Evolutionary conservation across 2,888 invertebrate species (phyloP).

Genomic region (Cerastis leucographa): DNA sequence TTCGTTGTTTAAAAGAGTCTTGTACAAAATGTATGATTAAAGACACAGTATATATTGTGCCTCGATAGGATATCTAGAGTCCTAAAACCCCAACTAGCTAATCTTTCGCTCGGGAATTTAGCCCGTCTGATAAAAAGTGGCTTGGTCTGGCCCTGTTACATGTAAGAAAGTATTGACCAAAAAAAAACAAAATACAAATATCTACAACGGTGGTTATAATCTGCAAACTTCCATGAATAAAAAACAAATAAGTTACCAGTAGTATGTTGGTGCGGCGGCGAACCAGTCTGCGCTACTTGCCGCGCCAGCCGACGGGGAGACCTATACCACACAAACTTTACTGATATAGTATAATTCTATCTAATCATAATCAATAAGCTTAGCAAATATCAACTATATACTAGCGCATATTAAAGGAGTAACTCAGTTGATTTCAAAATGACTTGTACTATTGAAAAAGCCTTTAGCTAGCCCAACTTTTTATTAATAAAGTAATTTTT

Average conservation of each 20-base stretch:
- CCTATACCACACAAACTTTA: constrained; percentile 57
- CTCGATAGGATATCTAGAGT: not conserved
- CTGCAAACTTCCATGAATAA: not conserved
- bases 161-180: not conserved
- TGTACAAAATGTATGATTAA: not conserved
- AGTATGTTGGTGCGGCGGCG: constrained; percentile 74
- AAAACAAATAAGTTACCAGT: constrained; percentile 23
- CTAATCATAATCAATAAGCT: too few species aligned
- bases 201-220: not conserved
- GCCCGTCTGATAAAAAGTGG: not conserved
- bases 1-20: not conserved
- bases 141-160: not conserved
- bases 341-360: not conserved
- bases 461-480: not conserved
- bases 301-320: constrained; percentile 84
- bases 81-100: not conserved
- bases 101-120: not conserved
- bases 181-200: not conserved
- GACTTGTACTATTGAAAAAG: not conserved
- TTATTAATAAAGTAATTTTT: not conserved
- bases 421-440: not conserved
- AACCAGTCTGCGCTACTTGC: constrained; percentile 84
- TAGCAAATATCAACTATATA: not conserved
- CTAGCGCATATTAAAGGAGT: not conserved
- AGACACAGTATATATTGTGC: not conserved